Evolutionary conservation across 2,797 vertebrate species (phyloP), one percentile per base, ranked within the genome.

Genomic region (Sebastiscus albofasciatus): DNA sequence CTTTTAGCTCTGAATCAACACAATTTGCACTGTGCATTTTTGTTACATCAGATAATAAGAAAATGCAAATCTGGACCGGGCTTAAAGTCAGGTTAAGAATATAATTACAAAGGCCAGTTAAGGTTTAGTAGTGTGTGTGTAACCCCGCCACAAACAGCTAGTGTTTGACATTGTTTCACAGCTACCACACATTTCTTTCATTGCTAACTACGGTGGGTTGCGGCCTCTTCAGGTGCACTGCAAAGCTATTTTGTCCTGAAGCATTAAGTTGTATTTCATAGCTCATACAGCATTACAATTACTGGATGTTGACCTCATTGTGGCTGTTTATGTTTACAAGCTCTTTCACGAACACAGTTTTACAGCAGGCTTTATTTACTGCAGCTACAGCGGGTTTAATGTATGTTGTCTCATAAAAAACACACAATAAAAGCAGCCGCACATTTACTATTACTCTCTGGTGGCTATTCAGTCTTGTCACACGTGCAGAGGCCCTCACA

Each of bases 351-450:
- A 95, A 91, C 88, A 83, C 72, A 72, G 76, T 90, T 95, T 95
- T 94, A 94, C 93, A 93, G 77, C 93, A 59, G 55, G 64, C 90
- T 92, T 93, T 95, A 95, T 96, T 95, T 96, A 96, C 95, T 93
- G 92, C 92, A 90, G 90, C 92, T 81, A 87, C 90, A 80, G 82
- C 77, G 18, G 87, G 92, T 95, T 96, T 96, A 95, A 96, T 95
- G 93, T 90, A 92, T 85, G 92, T 92, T 93, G 94, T 95, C 94
- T 95, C 93, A 81, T 96, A 95, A 96, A 96, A 91, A 93, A 92
- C 84, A 91, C 91, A 92, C 93, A 85, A 90, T 92, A 94, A 94
- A 93, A 94, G 93, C 83, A 86, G 91, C 89, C 81, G 83, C 90
- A 89, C 92, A 83, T 95, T 95, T 94, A 94, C 91, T 92, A 88